These are phyloP conservation scores for Octodon degus DNA, from an alignment of 2,113 vertebrate species.

Conservation along the genomic window DNA sequence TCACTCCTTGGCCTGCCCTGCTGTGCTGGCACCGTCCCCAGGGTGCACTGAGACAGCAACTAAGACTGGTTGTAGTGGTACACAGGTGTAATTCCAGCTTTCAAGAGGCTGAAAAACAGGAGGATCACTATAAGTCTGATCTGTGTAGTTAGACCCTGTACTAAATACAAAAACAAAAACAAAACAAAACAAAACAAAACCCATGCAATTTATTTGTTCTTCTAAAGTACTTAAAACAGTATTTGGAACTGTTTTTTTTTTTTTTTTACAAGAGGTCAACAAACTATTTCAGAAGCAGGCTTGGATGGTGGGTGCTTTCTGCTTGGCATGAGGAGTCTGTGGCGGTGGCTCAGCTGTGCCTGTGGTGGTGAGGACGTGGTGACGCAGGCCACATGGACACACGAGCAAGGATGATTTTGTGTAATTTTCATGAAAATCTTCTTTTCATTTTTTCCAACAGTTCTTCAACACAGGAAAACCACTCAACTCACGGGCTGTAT, in stretches of 20 bases:
- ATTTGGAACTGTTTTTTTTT: neutral
- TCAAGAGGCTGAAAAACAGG: no score
- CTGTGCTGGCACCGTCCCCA: no score
- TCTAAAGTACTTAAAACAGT: neutral
- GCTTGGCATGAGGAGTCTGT: neutral
- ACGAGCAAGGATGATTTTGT: accelerated
- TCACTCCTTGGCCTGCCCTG: no score
- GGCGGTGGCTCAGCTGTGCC: accelerated
- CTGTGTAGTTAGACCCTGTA: no score
- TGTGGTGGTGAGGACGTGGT: accelerated
- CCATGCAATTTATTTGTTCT: neutral
- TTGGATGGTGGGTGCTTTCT: neutral
- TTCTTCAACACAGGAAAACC: neutral
- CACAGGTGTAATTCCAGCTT: no score
- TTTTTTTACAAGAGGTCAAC: neutral
- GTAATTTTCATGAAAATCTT: neutral
- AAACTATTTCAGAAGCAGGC: neutral
- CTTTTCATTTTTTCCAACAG: neutral
- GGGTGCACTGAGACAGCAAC: no score
- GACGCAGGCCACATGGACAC: accelerated
- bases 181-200: no score
- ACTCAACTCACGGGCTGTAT: neutral
- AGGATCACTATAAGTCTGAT: no score
- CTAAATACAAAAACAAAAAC: no score
- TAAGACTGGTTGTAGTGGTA: no score